phyloP scores from a whole-genome alignment of 2,888 invertebrate species.

The Calliopum simillimum region DNA sequence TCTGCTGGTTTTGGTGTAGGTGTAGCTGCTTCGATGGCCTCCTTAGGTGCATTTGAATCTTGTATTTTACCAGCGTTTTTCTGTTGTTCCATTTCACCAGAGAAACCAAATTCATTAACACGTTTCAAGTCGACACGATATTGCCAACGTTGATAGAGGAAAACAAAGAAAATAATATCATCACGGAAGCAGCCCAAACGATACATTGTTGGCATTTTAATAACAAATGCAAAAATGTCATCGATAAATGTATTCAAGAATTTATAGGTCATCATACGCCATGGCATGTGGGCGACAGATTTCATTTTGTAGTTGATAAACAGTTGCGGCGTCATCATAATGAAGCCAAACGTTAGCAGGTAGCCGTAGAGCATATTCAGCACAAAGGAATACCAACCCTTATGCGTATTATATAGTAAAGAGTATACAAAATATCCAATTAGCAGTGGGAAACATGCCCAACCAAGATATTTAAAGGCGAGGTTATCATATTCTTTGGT shows the following conservation, averaged over 20 bases:
- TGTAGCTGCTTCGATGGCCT: slow-evolving; percentile 40
- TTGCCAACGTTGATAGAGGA: slow-evolving; percentile 98
- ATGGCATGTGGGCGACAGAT: slow-evolving; percentile 98
- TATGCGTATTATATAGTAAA: slow-evolving; percentile 94
- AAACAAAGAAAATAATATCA: slow-evolving; percentile 98
- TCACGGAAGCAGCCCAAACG: slow-evolving; percentile 97
- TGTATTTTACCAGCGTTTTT: slow-evolving; percentile 36
- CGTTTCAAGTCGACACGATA: slow-evolving; percentile 96
- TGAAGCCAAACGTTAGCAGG: slow-evolving; percentile 97
- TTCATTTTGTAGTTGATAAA: slow-evolving; percentile 99
- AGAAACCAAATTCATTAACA: slow-evolving; percentile 98
- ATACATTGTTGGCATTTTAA: slow-evolving; percentile 99
- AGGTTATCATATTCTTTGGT: slow-evolving; percentile 94
- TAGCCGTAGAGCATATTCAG: slow-evolving; percentile 98
- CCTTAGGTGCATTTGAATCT: slow-evolving; percentile 39
- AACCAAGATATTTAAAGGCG: slow-evolving; percentile 96
- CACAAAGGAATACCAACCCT: slow-evolving; percentile 99
- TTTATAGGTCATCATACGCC: slow-evolving; percentile 99
- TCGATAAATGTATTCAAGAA: slow-evolving; percentile 99
- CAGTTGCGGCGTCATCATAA: slow-evolving; percentile 99
- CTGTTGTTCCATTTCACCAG: slow-evolving; percentile 81
- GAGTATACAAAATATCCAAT: slow-evolving; percentile 96
- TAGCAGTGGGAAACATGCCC: slow-evolving; percentile 94
- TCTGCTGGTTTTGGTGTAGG: slow-evolving; percentile 56
- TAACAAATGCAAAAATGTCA: slow-evolving; percentile 99